These are phyloP conservation scores for Syrphus vitripennis DNA, from an alignment of 2,888 invertebrate genomes.

Conservation along the genomic window DNA sequence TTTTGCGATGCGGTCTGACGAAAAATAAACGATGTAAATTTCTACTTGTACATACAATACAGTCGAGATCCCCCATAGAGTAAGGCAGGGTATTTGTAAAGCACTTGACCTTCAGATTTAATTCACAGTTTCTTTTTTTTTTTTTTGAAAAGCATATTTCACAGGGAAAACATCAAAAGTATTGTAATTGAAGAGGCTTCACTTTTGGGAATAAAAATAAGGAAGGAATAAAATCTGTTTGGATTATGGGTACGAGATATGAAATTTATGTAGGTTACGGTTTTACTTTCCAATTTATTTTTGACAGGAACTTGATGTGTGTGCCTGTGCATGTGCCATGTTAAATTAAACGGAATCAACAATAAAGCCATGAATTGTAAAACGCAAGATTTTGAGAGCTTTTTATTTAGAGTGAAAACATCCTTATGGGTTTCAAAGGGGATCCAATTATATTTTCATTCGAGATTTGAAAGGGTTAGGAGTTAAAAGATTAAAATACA, in stretches of 20 bases:
- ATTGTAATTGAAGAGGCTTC: neutral
- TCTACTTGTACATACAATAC: neutral
- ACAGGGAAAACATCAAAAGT: neutral
- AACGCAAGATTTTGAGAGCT: neutral
- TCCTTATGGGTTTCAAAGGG: neutral
- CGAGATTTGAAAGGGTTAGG: too few relatives aligned
- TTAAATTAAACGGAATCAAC: neutral
- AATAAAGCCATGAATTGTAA: neutral
- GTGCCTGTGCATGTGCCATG: neutral
- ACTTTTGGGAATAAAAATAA: neutral
- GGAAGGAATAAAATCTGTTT: neutral
- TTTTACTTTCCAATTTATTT: neutral
- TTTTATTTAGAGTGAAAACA: neutral
- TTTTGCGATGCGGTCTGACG: neutral
- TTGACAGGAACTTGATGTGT: neutral
- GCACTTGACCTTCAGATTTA: neutral
- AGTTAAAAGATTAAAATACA: neutral
- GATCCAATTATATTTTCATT: neutral
- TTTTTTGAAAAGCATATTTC: neutral
- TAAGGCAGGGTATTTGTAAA: neutral
- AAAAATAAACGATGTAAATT: neutral
- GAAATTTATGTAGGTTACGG: neutral
- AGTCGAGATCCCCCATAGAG: neutral
- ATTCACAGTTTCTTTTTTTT: neutral
- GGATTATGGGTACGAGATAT: neutral